Base-by-base conservation (phyloP, 2,888 invertebrate genomes). In the Petrophora chlorosata region DNA sequence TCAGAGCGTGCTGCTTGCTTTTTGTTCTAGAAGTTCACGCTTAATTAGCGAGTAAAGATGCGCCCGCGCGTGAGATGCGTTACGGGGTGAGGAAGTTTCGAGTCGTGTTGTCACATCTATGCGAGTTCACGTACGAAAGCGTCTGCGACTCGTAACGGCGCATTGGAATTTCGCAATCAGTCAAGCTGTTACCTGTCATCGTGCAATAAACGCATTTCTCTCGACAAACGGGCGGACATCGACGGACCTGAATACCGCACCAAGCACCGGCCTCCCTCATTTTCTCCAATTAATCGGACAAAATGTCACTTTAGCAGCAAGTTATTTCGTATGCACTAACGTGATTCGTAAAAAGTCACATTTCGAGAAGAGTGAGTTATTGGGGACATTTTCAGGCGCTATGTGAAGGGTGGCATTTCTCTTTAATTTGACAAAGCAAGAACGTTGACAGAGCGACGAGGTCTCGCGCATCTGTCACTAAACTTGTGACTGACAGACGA, bases 391-490 rank as follows among this genome's bases (percentile, higher is more conserved):
- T 68, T 65, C 70, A 70, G 72, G 58, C 65, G 71, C 76, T 80
- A 76, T 76, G 72, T 67, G 72, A 67, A 70, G 23, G 3, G 4
- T 10, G 2, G 3, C 10, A 25, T 25, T 9, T 10, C 3, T 25
- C 9, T 10, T 25, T 25, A 25, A 25, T 25, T 25, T 25, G 9
- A 25, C 1, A 25, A 5, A 10, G 25, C 25, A 25, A 69, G 69
- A 70, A 74, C 73, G 70, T 70, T 77, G 82, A 84, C 79, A 59
- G 29, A 30, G 14, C 56, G 32, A 38, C 56, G 60, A 50, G 53
- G 53, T 65, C 75, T 70, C 74, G 72, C 72, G 69, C 68, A 68
- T 66, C 72, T 76, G 79, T 81, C 80, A 68, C 70, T 60, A n/a
- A n/a, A n/a, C 59, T 56, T 67, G 70, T n/a, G 19, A 75, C 75